phyloP scores from a whole-genome alignment of 2,888 invertebrate species.

The Junonia oenone region DNA sequence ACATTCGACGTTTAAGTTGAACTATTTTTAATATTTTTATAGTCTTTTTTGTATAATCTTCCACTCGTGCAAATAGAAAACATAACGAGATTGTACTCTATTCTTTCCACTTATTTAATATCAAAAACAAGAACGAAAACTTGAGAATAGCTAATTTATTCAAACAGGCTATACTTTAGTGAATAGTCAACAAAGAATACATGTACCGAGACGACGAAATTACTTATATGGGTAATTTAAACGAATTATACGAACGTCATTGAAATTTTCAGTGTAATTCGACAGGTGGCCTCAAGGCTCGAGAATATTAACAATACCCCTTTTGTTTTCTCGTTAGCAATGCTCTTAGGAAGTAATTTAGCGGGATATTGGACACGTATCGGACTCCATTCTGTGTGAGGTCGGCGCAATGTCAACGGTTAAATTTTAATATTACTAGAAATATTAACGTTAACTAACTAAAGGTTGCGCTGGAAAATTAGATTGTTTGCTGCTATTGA shows the following conservation, averaged over 20 bases:
- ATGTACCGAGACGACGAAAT: not conserved
- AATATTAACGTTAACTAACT: slow-evolving; percentile 2
- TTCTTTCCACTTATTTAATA: too few relatives aligned
- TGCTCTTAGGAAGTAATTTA: slow-evolving; percentile 68
- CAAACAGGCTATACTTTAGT: not conserved
- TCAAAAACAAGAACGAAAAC: too few relatives aligned
- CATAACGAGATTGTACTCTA: too few relatives aligned
- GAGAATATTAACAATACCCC: slow-evolving; percentile 35
- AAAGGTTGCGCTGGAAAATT: not conserved
- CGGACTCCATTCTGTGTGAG: slow-evolving; percentile 51
- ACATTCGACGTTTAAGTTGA: too few relatives aligned
- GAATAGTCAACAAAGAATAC: not conserved
- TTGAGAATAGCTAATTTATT: too few relatives aligned
- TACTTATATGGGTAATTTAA: slow-evolving; percentile 4
- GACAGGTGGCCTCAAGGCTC: slow-evolving; percentile 29
- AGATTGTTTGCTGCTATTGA: not conserved
- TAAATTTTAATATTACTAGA: slow-evolving; percentile 13
- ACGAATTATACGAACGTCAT: slow-evolving; percentile 17
- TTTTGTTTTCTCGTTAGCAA: slow-evolving; percentile 47
- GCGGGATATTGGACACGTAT: slow-evolving; percentile 65
- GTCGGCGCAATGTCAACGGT: slow-evolving; percentile 52
- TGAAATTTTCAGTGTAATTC: slow-evolving; percentile 25
- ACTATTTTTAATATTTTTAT: too few relatives aligned
- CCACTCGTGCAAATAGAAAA: too few relatives aligned
- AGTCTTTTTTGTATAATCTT: too few relatives aligned